Evolutionary conservation across 2,888 invertebrate genomes (phyloP), one percentile per base, ranked within the genome.

Genomic region (Campaea margaritaria): DNA sequence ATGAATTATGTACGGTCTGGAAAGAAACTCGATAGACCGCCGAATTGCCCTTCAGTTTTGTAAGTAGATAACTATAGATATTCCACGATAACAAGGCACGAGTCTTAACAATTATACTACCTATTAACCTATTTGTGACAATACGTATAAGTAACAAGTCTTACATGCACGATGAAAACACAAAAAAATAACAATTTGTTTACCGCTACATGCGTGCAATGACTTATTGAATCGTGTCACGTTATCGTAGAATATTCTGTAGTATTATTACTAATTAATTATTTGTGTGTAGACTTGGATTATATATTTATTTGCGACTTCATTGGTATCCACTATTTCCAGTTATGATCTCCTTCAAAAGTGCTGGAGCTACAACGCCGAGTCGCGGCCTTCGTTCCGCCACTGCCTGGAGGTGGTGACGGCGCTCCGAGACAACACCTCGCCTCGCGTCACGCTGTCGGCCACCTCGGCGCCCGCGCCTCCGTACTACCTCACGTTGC

Each of bases 301-400:
- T n/a, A n/a, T n/a, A n/a, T n/a, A n/a, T n/a, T n/a, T n/a, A n/a
- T n/a, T n/a, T n/a, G n/a, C n/a, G n/a, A n/a, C n/a, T 3, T 3
- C 5, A 21, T 3, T 21, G 21, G 5, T 21, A 21, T 31, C 31
- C 10, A 31, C 2, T 7, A 9, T 36, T 42, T 55, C 0, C 76
- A 98, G 98, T 62, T 97, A 97, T 85, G 94, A 95, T 70, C 86
- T 99, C 54, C 97, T 99, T 94, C 89, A 96, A 64, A 94, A 95
- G 74, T 99, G 99, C 83, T 99, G 99, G 99, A 95, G 95, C 75
- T 96, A 95, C 76, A 94, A 94, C 45, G 95, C 97, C 0, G 97
- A 97, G 64, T 94, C 95, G 65, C 94, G 99, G 58, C 99, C 99
- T 0, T 96, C 96, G 48, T 99, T 99, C 85, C 95, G 96, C 65